A percentile compares a stretch with the other conserved stretches of the same genome.
Evolutionary conservation across 2,113 vertebrate genomes (phyloP).

Genomic region (Tor tambroides): DNA sequence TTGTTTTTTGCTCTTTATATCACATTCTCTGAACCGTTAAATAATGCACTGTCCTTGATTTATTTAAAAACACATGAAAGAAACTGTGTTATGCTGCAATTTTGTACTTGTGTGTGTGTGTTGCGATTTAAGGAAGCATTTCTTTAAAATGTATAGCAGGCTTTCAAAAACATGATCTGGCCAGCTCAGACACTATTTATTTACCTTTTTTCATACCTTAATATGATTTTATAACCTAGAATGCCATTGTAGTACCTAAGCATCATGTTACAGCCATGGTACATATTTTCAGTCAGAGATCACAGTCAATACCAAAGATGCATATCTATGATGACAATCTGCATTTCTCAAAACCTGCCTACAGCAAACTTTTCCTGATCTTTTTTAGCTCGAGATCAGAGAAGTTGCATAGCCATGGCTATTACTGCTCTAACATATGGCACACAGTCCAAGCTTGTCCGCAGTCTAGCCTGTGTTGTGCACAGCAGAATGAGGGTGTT

Average conservation of each 20-base stretch:
- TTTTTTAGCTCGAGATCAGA: background rate
- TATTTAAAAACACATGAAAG: no score
- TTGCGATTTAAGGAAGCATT: background rate
- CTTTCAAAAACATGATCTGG: background rate
- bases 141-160: background rate
- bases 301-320: background rate
- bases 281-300: background rate
- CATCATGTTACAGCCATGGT: background rate
- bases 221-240: background rate
- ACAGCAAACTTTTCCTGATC: slow-evolving; percentile 7
- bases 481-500: background rate
- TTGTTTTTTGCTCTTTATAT: background rate
- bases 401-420: background rate
- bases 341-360: background rate
- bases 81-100: background rate
- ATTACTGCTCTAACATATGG: background rate
- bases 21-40: no score
- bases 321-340: background rate
- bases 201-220: background rate
- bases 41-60: no score
- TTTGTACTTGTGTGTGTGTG: background rate
- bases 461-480: background rate
- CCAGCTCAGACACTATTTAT: background rate
- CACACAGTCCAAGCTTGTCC: background rate
- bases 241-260: background rate